Conservation (phyloP, 2,888 invertebrate genomes). For the Macrostomum cliftonense region DNA sequence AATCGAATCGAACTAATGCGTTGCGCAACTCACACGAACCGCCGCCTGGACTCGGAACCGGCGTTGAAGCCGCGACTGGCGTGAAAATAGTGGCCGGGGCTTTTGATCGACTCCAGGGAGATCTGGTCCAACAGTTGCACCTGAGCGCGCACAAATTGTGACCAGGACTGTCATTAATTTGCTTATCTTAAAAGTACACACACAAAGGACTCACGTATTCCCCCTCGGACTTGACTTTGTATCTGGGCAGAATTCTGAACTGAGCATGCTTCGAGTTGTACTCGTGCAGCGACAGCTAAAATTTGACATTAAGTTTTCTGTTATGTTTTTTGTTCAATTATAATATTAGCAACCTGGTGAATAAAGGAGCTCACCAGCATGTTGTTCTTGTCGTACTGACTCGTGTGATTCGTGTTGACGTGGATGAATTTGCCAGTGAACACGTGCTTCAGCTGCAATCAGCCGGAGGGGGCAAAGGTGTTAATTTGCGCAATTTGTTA, state of each 20-base stretch:
- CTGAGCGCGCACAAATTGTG: too few species aligned
- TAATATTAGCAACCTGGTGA: neutral
- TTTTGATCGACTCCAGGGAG: slow-evolving; percentile 35
- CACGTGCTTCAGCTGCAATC: slow-evolving; percentile 13
- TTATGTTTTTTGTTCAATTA: too few species aligned
- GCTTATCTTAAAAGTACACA: too few species aligned
- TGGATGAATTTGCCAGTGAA: slow-evolving; percentile 13
- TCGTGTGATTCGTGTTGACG: slow-evolving; percentile 13
- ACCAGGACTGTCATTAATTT: too few species aligned
- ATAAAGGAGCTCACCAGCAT: slow-evolving; percentile 10
- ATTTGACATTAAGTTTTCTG: too few species aligned
- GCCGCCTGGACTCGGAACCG: neutral
- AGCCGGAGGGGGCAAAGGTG: neutral
- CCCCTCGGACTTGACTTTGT: slow-evolving; percentile 16
- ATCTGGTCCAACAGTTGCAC: slow-evolving; percentile 37
- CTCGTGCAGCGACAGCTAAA: slow-evolving; percentile 8
- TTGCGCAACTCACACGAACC: neutral
- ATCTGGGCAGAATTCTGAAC: slow-evolving; percentile 14
- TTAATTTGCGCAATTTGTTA: neutral
- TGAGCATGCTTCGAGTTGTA: slow-evolving; percentile 13
- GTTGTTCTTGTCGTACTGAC: slow-evolving; percentile 12
- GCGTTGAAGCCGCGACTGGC: slow-evolving; percentile 27
- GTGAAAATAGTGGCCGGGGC: slow-evolving; percentile 34
- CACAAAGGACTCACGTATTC: slow-evolving; percentile 13
- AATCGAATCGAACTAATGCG: neutral